Evolutionary conservation across 2,797 vertebrate genomes (phyloP).

Genomic region (Sternarchorhynchus goeldii): DNA sequence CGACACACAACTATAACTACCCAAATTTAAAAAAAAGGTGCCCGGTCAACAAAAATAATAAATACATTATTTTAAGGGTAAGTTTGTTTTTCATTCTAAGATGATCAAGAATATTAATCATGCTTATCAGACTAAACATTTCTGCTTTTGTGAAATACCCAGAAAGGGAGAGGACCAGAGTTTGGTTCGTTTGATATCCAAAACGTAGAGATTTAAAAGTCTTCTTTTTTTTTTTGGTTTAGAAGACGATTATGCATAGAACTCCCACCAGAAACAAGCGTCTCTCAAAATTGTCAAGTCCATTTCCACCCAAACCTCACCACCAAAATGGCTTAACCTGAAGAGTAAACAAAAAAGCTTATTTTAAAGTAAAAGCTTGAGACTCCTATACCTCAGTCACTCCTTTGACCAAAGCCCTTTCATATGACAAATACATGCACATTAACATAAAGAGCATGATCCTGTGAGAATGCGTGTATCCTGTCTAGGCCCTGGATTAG

Average conservation of each 20-base stretch:
- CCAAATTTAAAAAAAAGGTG: slow-evolving; percentile 12
- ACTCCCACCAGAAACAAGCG: too few species aligned
- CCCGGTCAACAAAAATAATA: too few species aligned
- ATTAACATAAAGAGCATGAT: slow-evolving; percentile 17
- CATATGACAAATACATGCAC: slow-evolving; percentile 20
- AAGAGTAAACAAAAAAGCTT: neutral
- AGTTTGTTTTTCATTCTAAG: slow-evolving; percentile 15
- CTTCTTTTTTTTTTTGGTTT: too few species aligned
- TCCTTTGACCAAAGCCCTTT: neutral
- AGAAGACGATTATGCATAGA: too few species aligned
- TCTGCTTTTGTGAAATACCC: too few species aligned
- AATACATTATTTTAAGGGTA: neutral
- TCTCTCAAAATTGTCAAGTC: too few species aligned
- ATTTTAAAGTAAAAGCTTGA: neutral
- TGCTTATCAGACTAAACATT: too few species aligned
- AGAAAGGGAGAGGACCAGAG: neutral
- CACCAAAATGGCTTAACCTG: neutral
- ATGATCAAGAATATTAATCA: neutral
- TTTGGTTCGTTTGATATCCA: slow-evolving; percentile 5
- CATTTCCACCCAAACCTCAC: neutral
- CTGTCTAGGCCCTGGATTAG: slow-evolving; percentile 29
- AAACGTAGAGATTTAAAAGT: neutral
- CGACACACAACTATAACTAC: neutral
- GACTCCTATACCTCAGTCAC: neutral
- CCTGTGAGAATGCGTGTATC: neutral